Percentiles rank a stretch among this genome's conserved stretches.
Conservation (phyloP, 2,797 vertebrate species). For the Ptychadena robeensis region DNA sequence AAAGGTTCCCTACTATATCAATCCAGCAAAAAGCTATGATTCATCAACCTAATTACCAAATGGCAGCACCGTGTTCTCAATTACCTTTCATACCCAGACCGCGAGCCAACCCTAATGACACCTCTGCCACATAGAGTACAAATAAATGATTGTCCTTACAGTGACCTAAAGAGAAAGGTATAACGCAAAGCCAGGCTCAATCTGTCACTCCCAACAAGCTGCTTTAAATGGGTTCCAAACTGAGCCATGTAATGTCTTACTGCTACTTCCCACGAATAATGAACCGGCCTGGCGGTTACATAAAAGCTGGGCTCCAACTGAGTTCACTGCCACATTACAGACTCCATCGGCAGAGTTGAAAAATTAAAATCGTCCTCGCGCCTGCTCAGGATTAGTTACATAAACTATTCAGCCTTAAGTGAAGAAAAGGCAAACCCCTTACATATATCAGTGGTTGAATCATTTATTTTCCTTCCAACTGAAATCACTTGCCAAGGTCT, state of each 20-base stretch:
- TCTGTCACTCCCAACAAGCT: constrained; percentile 20
- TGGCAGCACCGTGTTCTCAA: background rate
- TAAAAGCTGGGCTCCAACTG: constrained; percentile 76
- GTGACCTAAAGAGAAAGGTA: constrained; percentile 21
- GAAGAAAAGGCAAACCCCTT: constrained; percentile 26
- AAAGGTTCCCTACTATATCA: background rate
- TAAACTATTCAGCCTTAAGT: constrained; percentile 45
- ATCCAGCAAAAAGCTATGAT: background rate
- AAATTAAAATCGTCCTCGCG: constrained; percentile 82
- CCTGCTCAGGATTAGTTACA: constrained; percentile 52
- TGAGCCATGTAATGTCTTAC: constrained; percentile 60
- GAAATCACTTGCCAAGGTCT: background rate
- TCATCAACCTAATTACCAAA: constrained; percentile 27
- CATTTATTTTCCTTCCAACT: background rate
- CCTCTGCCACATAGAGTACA: constrained; percentile 10
- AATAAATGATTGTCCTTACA: constrained; percentile 26
- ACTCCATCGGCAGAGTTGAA: constrained; percentile 71
- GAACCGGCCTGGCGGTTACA: constrained; percentile 73
- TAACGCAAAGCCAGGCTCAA: constrained; percentile 19
- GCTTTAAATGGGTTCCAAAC: constrained; percentile 19
- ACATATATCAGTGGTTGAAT: constrained; percentile 20
- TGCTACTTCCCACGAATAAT: constrained; percentile 70
- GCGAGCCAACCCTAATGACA: constrained; percentile 11
- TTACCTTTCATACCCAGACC: background rate
- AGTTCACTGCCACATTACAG: constrained; percentile 68